A percentile compares a stretch with the other conserved stretches of the same genome.
Conservation (phyloP, 1,140 invertebrate species). For the Drosophila busckii region DNA sequence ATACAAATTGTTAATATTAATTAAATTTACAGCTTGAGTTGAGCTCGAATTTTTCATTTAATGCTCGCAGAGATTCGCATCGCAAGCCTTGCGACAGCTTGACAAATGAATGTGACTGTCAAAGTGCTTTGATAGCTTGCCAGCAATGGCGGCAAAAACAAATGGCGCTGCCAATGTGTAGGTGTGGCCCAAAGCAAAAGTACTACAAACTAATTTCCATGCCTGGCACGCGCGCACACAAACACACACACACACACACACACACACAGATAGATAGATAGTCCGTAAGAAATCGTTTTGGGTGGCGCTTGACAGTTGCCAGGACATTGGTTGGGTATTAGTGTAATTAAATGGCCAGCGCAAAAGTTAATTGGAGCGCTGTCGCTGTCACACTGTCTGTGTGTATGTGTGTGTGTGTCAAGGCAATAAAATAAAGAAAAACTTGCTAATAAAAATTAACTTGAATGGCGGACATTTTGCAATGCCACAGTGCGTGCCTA, state of each 20-base stretch:
- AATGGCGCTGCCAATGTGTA: constrained; percentile 65
- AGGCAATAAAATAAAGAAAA: constrained; percentile 70
- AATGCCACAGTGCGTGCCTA: constrained; percentile 49
- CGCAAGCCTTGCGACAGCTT: constrained; percentile 49
- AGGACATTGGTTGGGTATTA: constrained; percentile 40
- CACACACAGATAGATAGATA: constrained; percentile 39
- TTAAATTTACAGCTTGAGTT: constrained; percentile 49
- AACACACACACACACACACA: constrained; percentile 35
- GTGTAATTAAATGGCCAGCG: constrained; percentile 74
- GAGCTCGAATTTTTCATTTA: constrained; percentile 30
- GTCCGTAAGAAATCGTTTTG: constrained; percentile 26
- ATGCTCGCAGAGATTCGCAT: constrained; percentile 51
- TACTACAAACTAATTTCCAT: constrained; percentile 72
- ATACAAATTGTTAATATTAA: constrained; percentile 67
- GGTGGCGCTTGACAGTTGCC: constrained; percentile 20
- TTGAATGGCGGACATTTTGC: constrained; percentile 66
- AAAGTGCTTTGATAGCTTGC: constrained; percentile 64
- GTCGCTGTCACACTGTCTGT: constrained; percentile 3
- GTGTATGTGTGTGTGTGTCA: constrained; percentile 28
- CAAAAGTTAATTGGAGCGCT: constrained; percentile 64
- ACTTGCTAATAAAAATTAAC: constrained; percentile 68
- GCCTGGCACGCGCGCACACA: constrained; percentile 69
- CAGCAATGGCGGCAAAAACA: constrained; percentile 57
- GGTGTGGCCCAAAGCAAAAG: constrained; percentile 56
- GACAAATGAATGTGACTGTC: constrained; percentile 72